Base-by-base conservation (phyloP, 2,797 vertebrate species). In the Danio tinwini region DNA sequence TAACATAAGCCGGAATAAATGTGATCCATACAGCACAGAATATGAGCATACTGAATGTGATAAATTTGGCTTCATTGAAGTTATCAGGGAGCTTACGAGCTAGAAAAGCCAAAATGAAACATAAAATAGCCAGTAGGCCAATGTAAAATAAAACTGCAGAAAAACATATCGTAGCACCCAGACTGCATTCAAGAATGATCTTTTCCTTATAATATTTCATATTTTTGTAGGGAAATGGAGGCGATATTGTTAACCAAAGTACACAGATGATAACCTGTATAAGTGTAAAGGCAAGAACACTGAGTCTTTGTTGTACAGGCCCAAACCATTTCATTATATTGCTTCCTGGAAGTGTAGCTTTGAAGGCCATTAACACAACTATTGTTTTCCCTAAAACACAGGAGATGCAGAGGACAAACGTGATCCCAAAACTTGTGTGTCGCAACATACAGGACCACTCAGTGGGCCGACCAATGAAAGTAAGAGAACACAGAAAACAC, bases 241-340 rank as follows among this genome's bases (percentile, higher is more conserved):
- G 87, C 0, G 84, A 82, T 64, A 87, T 61, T 40, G 76, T 89
- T 74, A 89, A 58, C 87, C 89, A 90, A 3, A 89, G 7, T 0
- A 85, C 62, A 85, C 88, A 90, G 37, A 89, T 89, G 2, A 89
- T 3, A 42, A 88, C 82, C 13, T 90, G 84, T 77, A 91, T 81
- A 1, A 91, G 44, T 11, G 91, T 92, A 10, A 92, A 91, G 0
- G 5, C 69, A 79, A 93, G 47, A 19, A 93, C 92, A 67, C 87
- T 90, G 71, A 93, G 83, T 85, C 91, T 91, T 73, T 93, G 92
- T 80, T 92, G 91, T 69, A 45, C 12, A 69, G 89, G 91, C 5
- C 93, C 92, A 80, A 93, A 93, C 91, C 91, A 93, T 83, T 93
- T 93, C 90, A 92, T 93, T 5, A 90, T 13, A 83, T 90, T 88